phyloP scores from a whole-genome alignment of 2,888 invertebrate species.

The Lasioglossum pauxillum region DNA sequence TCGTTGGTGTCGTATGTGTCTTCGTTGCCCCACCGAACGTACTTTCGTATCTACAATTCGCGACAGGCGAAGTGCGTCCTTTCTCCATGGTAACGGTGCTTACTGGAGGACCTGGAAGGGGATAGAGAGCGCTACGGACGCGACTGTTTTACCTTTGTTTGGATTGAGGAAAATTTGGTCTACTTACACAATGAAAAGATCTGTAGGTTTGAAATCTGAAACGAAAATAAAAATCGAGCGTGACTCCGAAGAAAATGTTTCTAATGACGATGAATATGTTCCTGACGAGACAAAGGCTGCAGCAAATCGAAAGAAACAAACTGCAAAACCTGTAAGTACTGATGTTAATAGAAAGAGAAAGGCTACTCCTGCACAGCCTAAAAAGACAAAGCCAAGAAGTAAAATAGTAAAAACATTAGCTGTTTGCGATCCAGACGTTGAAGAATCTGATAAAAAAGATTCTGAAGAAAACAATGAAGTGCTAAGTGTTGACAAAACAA shows the following conservation, averaged over 20 bases:
- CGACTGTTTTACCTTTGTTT: background rate
- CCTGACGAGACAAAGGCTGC: background rate
- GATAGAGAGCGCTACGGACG: background rate
- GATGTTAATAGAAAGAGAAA: conserved; percentile 2
- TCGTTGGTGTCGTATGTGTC: background rate
- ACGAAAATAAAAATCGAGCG: conserved; percentile 50
- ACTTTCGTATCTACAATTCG: background rate
- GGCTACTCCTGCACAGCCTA: background rate
- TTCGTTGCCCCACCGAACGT: background rate
- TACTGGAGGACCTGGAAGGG: background rate
- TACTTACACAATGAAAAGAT: background rate
- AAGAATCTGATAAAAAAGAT: background rate
- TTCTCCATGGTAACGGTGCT: background rate
- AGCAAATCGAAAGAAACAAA: background rate
- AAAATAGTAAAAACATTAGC: background rate
- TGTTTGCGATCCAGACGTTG: background rate
- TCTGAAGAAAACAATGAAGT: background rate
- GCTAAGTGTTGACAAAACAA: background rate
- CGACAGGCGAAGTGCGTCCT: background rate
- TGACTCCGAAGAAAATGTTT: conserved; percentile 56
- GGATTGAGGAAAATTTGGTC: background rate
- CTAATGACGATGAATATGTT: conserved; percentile 39
- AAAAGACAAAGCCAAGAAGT: background rate
- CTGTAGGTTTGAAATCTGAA: background rate
- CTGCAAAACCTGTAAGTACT: background rate